A percentile compares a stretch with the other conserved stretches of the same genome.
Evolutionary conservation across 2,797 vertebrate species (phyloP).

Genomic region (Octomys mimax): DNA sequence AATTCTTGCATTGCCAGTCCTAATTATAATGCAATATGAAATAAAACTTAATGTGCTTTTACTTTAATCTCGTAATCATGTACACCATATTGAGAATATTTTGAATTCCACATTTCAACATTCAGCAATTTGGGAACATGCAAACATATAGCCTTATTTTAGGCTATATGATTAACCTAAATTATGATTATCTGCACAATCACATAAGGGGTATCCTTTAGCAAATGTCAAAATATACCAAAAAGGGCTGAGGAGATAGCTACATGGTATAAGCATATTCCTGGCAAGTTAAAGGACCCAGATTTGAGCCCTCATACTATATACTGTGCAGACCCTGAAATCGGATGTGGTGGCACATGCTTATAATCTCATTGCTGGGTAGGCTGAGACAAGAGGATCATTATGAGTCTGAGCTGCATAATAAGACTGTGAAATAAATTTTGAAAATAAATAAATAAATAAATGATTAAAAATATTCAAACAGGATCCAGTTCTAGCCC

Average conservation of each 20-base stretch:
- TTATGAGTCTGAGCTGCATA: too few relatives aligned
- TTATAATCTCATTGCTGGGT: too few relatives aligned
- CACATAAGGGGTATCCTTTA: conserved; percentile 7
- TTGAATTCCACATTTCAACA: neutral
- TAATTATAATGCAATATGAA: conserved; percentile 24
- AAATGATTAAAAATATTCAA: too few relatives aligned
- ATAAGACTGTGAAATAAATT: too few relatives aligned
- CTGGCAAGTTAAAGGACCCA: too few relatives aligned
- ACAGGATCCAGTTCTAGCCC: too few relatives aligned
- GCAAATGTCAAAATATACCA: neutral
- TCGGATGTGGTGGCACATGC: too few relatives aligned
- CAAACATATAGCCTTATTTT: neutral
- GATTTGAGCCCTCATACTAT: too few relatives aligned
- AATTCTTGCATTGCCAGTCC: neutral
- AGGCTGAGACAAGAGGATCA: too few relatives aligned
- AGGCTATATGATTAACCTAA: neutral
- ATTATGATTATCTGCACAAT: conserved; percentile 5
- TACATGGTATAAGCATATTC: too few relatives aligned
- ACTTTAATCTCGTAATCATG: neutral
- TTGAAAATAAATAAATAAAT: too few relatives aligned
- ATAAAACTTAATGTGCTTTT: neutral
- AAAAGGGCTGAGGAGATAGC: neutral
- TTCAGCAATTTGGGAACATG: neutral
- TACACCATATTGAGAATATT: neutral
- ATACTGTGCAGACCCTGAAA: too few relatives aligned